phyloP scores from a whole-genome alignment of 2,888 invertebrate species.

The Melanostoma mellinum region DNA sequence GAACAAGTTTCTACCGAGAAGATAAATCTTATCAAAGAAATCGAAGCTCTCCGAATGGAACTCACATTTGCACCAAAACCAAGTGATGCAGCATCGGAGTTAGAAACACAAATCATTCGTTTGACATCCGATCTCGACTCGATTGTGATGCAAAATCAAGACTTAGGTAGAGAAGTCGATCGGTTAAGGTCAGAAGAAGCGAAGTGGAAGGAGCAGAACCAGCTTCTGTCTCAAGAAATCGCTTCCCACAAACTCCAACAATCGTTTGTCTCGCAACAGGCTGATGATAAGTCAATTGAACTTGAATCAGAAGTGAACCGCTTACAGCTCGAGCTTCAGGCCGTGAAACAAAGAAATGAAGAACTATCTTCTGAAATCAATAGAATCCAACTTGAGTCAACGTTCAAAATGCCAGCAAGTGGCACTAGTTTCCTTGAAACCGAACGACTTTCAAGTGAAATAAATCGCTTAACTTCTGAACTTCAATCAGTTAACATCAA shows the following conservation, averaged over 20 bases:
- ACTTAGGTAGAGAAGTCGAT: constrained; percentile 55
- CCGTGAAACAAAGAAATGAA: constrained; percentile 77
- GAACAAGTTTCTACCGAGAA: constrained; percentile 61
- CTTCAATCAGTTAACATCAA: constrained; percentile 59
- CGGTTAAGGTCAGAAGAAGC: constrained; percentile 24
- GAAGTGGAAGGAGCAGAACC: constrained; percentile 3
- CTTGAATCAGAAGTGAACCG: constrained; percentile 21
- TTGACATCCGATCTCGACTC: constrained; percentile 42
- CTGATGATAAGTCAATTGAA: neutral
- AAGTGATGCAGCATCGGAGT: constrained; percentile 9
- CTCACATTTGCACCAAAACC: constrained; percentile 34
- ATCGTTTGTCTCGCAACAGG: neutral
- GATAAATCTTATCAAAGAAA: constrained; percentile 65
- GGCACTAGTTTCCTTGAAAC: constrained; percentile 16
- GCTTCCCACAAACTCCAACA: constrained; percentile 21
- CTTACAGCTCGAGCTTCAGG: constrained; percentile 68
- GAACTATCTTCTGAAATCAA: constrained; percentile 66
- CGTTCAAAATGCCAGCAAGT: constrained; percentile 9
- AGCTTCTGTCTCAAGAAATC: constrained; percentile 40
- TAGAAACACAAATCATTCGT: constrained; percentile 26
- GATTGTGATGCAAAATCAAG: constrained; percentile 60
- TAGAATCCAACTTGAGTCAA: constrained; percentile 28
- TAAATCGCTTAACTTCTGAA: constrained; percentile 53
- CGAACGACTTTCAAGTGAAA: constrained; percentile 39
- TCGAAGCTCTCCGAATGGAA: constrained; percentile 63